Percentiles rank a stretch among this genome's conserved stretches.
Evolutionary conservation across 2,888 invertebrate genomes (phyloP).

Genomic region (Eupithecia dodoneata): DNA sequence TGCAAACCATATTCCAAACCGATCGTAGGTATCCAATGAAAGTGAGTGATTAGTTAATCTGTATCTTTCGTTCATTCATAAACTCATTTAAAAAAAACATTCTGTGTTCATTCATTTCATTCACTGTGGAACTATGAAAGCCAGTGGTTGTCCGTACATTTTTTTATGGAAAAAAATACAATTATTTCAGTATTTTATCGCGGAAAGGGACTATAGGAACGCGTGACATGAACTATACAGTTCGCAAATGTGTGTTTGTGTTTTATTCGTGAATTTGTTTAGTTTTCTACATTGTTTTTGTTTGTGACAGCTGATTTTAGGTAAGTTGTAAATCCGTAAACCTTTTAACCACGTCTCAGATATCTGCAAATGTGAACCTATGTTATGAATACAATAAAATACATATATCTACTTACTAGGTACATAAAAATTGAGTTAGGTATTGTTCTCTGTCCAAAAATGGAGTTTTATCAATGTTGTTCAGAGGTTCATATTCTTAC

Average conservation of each 20-base stretch:
- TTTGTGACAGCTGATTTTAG: constrained; percentile 45
- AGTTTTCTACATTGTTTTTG: constrained; percentile 47
- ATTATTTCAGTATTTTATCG: constrained; percentile 41
- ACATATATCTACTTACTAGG: background rate
- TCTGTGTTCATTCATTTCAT: constrained; percentile 25
- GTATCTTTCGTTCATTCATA: background rate
- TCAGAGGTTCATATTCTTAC: background rate
- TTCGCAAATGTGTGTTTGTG: constrained; percentile 49
- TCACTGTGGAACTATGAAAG: constrained; percentile 44
- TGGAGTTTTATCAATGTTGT: background rate
- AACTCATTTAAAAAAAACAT: background rate
- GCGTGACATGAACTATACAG: constrained; percentile 50
- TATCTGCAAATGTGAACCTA: background rate
- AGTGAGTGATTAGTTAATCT: background rate
- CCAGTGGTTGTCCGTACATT: constrained; percentile 36
- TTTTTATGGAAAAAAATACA: constrained; percentile 41
- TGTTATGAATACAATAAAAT: background rate
- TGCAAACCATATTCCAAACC: too few species aligned
- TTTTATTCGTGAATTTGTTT: constrained; percentile 45
- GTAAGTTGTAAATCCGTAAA: constrained; percentile 37
- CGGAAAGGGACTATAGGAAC: constrained; percentile 40
- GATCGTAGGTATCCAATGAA: background rate
- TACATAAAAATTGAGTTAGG: background rate
- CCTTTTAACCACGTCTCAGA: background rate
- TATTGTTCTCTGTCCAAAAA: background rate